These are phyloP conservation scores for Xerus rutilus DNA, from an alignment of 2,797 vertebrate species.

Conservation along the genomic window DNA sequence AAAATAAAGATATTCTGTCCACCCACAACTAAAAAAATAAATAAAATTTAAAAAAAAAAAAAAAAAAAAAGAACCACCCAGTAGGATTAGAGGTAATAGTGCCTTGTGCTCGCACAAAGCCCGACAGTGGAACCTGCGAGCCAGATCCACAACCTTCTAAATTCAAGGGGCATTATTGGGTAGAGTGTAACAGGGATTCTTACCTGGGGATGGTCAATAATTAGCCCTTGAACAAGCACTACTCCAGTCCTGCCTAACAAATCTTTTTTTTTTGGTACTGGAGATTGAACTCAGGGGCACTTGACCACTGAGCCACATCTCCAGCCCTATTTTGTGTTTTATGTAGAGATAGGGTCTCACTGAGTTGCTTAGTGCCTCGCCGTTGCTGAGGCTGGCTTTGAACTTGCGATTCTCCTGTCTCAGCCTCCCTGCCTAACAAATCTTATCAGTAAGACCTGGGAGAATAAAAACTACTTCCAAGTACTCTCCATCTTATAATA, in stretches of 20 bases:
- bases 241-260: neutral
- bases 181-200: fast-evolving
- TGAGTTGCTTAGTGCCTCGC: too few species aligned
- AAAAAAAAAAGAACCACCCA: neutral
- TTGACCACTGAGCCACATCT: too few species aligned
- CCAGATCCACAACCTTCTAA: neutral
- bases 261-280: neutral
- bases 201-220: too few species aligned
- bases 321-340: too few species aligned
- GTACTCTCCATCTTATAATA: neutral
- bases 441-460: neutral
- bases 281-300: too few species aligned
- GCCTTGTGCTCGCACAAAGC: neutral
- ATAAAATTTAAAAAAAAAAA: too few species aligned
- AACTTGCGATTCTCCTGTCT: too few species aligned
- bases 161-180: neutral
- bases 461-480: neutral
- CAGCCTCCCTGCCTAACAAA: neutral
- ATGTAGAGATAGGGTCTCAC: too few species aligned
- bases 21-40: too few species aligned
- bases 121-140: neutral
- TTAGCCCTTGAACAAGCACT: neutral
- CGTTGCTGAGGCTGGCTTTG: too few species aligned
- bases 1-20: too few species aligned
- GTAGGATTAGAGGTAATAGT: too few species aligned